Evolutionary conservation across 2,797 vertebrate species (phyloP).

Genomic region (Scarus forsteni): DNA sequence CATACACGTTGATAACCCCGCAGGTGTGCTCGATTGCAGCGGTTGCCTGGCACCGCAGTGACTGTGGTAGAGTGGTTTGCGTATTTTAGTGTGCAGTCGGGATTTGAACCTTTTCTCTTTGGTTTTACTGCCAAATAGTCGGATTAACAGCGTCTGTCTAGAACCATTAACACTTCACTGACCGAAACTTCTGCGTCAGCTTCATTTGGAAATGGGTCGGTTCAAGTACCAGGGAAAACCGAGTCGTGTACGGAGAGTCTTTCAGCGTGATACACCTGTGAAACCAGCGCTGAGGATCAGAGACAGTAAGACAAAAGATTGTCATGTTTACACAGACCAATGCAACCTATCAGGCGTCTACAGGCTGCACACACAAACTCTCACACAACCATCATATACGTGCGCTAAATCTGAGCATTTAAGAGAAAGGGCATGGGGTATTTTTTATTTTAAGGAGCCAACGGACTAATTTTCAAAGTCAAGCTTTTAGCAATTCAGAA

Average conservation of each 20-base stretch:
- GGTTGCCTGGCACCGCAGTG: slow-evolving; percentile 45
- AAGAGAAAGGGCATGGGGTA: too few relatives aligned
- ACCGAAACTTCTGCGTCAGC: background rate
- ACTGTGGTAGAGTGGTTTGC: background rate
- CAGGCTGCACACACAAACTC: too few relatives aligned
- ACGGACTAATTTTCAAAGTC: too few relatives aligned
- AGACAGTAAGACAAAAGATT: slow-evolving; percentile 50
- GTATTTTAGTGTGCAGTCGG: background rate
- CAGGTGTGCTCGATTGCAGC: slow-evolving; percentile 34
- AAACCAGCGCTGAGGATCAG: slow-evolving; percentile 21
- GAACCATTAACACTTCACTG: too few relatives aligned
- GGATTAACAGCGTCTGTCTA: background rate
- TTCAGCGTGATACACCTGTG: slow-evolving; percentile 54
- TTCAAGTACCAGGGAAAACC: background rate
- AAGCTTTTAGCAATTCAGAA: too few relatives aligned
- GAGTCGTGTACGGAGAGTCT: background rate
- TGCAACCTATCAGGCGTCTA: too few relatives aligned
- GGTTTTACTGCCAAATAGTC: too few relatives aligned
- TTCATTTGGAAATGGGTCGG: slow-evolving; percentile 42
- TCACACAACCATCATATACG: too few relatives aligned
- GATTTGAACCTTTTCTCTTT: too few relatives aligned
- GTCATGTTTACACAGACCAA: too few relatives aligned
- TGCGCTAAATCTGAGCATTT: too few relatives aligned
- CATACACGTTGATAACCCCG: background rate
- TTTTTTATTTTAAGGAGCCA: too few relatives aligned